phyloP scores from a whole-genome alignment of 1,140 invertebrate species.

The Cydia fagiglandana region DNA sequence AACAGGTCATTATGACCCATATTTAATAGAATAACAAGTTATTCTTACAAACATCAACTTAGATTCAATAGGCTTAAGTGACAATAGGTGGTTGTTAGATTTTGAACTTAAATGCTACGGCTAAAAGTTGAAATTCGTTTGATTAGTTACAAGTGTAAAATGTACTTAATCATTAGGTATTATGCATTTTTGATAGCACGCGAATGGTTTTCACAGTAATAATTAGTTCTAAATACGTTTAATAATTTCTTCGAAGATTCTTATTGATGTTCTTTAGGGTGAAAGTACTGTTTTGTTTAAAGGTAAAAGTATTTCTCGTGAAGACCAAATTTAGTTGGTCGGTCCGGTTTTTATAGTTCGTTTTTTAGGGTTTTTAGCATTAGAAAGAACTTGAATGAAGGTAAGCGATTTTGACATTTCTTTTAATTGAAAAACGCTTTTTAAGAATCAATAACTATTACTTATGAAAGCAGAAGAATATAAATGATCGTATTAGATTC shows the following conservation, averaged over 20 bases:
- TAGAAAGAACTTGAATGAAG: too few relatives aligned
- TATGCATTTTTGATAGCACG: not conserved
- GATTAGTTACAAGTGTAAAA: not conserved
- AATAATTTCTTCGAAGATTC: not conserved
- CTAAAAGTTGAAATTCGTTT: not conserved
- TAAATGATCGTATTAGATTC: too few relatives aligned
- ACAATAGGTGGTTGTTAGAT: not conserved
- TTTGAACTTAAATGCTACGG: not conserved
- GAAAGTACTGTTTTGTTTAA: not conserved
- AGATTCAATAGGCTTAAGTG: not conserved
- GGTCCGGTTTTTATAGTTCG: too few relatives aligned
- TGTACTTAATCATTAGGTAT: not conserved
- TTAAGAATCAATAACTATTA: too few relatives aligned
- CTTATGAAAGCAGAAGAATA: too few relatives aligned
- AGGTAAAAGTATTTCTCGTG: not conserved
- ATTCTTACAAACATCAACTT: not conserved
- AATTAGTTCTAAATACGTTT: constrained; percentile 17
- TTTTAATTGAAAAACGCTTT: too few relatives aligned
- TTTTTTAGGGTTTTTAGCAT: too few relatives aligned
- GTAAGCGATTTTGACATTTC: too few relatives aligned
- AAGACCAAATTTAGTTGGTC: not conserved
- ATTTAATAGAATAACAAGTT: not conserved
- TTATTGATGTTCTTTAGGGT: not conserved
- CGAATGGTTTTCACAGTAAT: not conserved
- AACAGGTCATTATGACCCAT: not conserved